Evolutionary conservation across 2,113 vertebrate genomes (phyloP).

Genomic region (Climacteris rufus): DNA sequence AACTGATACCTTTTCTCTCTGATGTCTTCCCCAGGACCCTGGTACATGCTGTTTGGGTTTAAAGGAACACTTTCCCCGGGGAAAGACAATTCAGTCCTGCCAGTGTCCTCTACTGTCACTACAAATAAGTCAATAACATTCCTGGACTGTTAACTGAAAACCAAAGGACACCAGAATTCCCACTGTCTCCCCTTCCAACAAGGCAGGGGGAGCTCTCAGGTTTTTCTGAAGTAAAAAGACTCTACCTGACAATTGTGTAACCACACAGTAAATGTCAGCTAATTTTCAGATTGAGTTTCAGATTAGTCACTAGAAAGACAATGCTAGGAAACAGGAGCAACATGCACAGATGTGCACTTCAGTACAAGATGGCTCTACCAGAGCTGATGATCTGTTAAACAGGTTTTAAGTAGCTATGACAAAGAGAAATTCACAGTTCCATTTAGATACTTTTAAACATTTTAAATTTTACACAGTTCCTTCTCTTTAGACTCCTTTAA

Average conservation of each 20-base stretch:
- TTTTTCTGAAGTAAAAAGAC: background rate
- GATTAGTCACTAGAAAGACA: conserved; percentile 30
- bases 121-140: background rate
- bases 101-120: background rate
- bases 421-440: background rate
- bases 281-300: conserved; percentile 11
- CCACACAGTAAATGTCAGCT: background rate
- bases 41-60: background rate
- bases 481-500: background rate
- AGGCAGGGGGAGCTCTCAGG: background rate
- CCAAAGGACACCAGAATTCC: background rate
- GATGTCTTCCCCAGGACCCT: background rate
- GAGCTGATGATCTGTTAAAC: background rate
- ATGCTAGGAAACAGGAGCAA: background rate
- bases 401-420: background rate
- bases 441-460: background rate
- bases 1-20: background rate
- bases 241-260: background rate
- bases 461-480: background rate
- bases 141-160: background rate
- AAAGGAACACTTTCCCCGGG: background rate
- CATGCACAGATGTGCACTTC: background rate
- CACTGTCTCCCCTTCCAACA: background rate
- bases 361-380: background rate
- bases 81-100: background rate